These are phyloP conservation scores for Dryadula phaetusa DNA, from an alignment of 2,888 invertebrate genomes.

Conservation along the genomic window DNA sequence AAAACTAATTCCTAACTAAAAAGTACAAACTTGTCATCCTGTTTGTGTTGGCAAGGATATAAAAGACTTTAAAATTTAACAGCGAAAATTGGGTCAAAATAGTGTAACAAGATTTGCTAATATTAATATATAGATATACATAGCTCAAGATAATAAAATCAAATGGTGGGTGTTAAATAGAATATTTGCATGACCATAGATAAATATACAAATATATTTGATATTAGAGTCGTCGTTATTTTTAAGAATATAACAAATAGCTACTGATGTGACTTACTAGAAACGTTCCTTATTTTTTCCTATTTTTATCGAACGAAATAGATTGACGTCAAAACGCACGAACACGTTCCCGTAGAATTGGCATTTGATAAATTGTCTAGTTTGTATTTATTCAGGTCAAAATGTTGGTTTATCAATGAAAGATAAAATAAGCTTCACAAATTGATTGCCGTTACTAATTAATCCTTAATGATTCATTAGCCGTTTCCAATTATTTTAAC, in stretches of 20 bases:
- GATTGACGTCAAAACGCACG: constrained; percentile 9
- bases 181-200: too few relatives aligned
- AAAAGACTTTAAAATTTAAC: too few relatives aligned
- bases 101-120: too few relatives aligned
- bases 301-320: constrained; percentile 15
- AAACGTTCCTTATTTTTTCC: background rate
- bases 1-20: too few relatives aligned
- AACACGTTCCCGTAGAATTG: constrained; percentile 12
- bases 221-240: background rate
- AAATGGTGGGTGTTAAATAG: too few relatives aligned
- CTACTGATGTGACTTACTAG: background rate
- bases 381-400: constrained; percentile 30
- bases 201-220: background rate
- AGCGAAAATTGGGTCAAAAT: too few relatives aligned
- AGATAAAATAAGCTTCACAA: constrained; percentile 20
- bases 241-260: background rate
- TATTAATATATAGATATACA: too few relatives aligned
- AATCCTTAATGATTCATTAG: background rate
- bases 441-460: background rate
- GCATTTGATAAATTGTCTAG: constrained; percentile 20
- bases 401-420: constrained; percentile 28
- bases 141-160: too few relatives aligned
- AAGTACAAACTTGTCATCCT: too few relatives aligned
- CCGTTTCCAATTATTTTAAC: background rate
- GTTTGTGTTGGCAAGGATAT: too few relatives aligned